Percentiles rank a stretch among this genome's conserved stretches.
Conservation (phyloP, 2,113 vertebrate genomes). For the Lichenostomus cassidix region DNA sequence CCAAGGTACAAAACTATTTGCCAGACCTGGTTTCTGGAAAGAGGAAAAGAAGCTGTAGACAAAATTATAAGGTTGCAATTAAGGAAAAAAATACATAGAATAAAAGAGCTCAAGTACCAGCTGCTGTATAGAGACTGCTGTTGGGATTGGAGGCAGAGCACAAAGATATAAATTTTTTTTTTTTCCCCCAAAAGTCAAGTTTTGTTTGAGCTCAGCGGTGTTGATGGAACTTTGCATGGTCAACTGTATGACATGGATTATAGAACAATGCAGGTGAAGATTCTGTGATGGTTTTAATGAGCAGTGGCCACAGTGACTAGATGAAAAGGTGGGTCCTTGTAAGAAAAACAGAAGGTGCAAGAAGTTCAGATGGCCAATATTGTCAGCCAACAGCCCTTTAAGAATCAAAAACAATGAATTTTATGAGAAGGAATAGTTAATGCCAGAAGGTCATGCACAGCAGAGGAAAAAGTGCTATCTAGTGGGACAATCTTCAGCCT, state of each 20-base stretch:
- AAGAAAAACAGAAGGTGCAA: neutral
- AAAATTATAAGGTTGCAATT: neutral
- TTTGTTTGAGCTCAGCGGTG: neutral
- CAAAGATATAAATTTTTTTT: neutral
- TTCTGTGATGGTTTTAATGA: neutral
- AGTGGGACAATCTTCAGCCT: neutral
- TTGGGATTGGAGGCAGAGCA: neutral
- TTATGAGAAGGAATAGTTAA: neutral
- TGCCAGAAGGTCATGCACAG: neutral
- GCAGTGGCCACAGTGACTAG: neutral
- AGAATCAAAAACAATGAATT: neutral
- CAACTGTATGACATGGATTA: neutral
- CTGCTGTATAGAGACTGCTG: neutral
- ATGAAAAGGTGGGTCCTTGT: neutral
- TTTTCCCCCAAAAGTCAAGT: neutral
- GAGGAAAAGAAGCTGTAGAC: neutral
- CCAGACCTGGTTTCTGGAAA: neutral
- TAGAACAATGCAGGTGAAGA: neutral
- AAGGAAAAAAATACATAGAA: neutral
- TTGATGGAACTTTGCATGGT: neutral
- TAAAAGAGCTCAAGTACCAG: neutral
- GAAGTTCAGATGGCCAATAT: neutral
- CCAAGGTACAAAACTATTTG: neutral
- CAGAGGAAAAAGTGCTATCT: neutral
- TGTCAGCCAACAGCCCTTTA: neutral